These are phyloP conservation scores for Corydoras sp. DNA, from an alignment of 2,113 vertebrate species.

Conservation along the genomic window DNA sequence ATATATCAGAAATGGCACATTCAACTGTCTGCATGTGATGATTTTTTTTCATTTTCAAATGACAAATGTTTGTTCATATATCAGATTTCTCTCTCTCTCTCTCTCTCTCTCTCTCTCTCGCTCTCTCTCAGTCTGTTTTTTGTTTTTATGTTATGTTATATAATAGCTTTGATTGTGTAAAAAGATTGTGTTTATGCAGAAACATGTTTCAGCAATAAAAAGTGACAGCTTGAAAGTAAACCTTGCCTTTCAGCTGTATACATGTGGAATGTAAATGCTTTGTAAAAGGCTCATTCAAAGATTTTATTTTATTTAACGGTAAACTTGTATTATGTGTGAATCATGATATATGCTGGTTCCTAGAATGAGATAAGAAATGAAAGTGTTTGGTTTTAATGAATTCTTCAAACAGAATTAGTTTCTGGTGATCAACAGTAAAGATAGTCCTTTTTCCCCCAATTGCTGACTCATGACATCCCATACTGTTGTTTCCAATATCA, in stretches of 20 bases:
- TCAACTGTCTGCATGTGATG: constrained; percentile 5
- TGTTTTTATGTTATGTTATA: constrained; percentile 20
- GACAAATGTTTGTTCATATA: too few species aligned
- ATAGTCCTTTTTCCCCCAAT: constrained; percentile 5
- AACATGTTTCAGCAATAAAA: constrained; percentile 52
- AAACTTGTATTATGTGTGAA: constrained; percentile 7
- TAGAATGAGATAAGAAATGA: neutral
- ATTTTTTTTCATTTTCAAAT: neutral
- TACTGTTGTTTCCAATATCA: constrained; percentile 4
- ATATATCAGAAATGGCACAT: constrained; percentile 14
- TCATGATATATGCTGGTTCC: neutral
- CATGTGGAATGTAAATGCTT: constrained; percentile 38
- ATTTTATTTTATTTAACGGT: constrained; percentile 20
- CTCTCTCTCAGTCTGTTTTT: neutral
- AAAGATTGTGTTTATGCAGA: constrained; percentile 39
- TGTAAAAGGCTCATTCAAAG: constrained; percentile 4
- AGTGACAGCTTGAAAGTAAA: constrained; percentile 19
- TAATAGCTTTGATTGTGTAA: constrained; percentile 27
- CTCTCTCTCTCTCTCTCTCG: neutral
- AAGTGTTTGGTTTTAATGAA: neutral
- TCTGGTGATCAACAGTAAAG: neutral
- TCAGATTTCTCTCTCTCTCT: neutral
- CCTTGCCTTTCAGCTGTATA: constrained; percentile 23
- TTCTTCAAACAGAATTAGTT: constrained; percentile 5
- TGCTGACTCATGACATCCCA: constrained; percentile 7